Evolutionary conservation across 2,113 vertebrate genomes (phyloP).

Genomic region (Myiopsitta monachus): DNA sequence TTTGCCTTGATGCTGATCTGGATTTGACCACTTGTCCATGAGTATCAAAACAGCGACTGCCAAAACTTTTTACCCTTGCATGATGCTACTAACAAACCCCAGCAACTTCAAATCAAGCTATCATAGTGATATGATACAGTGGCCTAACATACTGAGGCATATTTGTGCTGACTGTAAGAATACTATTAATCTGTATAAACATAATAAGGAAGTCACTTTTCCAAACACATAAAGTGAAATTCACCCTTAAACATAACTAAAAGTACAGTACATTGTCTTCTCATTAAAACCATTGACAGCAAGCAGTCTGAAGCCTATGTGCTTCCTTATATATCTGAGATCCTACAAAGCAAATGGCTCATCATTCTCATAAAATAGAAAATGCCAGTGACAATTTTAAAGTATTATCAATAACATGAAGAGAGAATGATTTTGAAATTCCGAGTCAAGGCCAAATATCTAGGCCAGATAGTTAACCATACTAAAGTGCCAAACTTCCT

Average conservation of each 20-base stretch:
- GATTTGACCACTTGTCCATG: not conserved
- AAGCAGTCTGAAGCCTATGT: not conserved
- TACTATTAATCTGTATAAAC: not conserved
- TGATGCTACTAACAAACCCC: not conserved
- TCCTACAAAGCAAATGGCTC: not conserved
- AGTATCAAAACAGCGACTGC: not conserved
- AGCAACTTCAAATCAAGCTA: not conserved
- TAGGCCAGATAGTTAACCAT: not conserved
- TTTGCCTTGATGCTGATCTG: not conserved
- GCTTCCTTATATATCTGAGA: not conserved
- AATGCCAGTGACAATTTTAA: not conserved
- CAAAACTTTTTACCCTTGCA: not conserved
- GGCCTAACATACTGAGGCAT: not conserved
- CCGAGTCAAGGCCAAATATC: not conserved
- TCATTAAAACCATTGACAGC: not conserved
- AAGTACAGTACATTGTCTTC: not conserved
- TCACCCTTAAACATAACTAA: not conserved
- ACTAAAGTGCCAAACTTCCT: not conserved
- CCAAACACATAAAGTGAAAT: not conserved
- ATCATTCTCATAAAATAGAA: not conserved
- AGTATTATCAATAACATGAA: not conserved
- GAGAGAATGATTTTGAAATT: not conserved
- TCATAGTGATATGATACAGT: fast-evolving
- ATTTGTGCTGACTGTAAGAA: not conserved
- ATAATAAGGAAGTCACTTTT: not conserved